Percentiles rank a stretch among this genome's conserved stretches.
Conservation (phyloP, 2,797 vertebrate species). For the Botia kubotai region DNA sequence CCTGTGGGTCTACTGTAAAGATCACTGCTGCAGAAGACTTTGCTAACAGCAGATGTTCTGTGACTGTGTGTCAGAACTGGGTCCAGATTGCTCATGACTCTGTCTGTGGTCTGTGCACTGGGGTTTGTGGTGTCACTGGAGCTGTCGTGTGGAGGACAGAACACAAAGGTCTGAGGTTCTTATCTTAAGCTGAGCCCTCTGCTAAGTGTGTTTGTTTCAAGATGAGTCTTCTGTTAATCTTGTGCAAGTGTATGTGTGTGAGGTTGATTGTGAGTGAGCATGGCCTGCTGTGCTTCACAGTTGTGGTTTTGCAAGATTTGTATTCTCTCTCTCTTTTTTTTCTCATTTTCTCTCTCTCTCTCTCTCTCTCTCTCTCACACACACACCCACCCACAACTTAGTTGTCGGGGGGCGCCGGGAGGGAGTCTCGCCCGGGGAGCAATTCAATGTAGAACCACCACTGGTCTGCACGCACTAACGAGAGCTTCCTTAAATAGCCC, state of each 20-base stretch:
- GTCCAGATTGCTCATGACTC: constrained; percentile 1
- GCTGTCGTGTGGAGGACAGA: background rate
- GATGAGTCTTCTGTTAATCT: constrained; percentile 30
- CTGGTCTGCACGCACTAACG: constrained; percentile 1
- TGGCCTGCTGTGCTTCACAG: constrained; percentile 40
- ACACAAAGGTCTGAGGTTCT: constrained; percentile 20
- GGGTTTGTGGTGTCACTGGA: constrained; percentile 29
- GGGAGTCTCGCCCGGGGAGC: too few relatives aligned
- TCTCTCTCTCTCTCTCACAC: too few relatives aligned
- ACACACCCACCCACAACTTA: too few relatives aligned
- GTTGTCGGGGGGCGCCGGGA: too few relatives aligned
- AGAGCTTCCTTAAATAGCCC: constrained; percentile 32
- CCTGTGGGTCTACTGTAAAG: background rate
- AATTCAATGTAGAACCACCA: too few relatives aligned
- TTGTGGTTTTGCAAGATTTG: constrained; percentile 26
- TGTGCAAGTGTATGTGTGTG: constrained; percentile 13
- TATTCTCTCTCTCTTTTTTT: constrained; percentile 8
- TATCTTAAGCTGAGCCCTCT: constrained; percentile 36
- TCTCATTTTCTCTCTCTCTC: too few relatives aligned
- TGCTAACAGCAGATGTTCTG: constrained; percentile 15
- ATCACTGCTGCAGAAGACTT: background rate
- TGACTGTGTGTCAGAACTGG: background rate
- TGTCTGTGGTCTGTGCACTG: background rate
- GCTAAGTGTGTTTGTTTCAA: constrained; percentile 35
- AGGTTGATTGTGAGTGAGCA: constrained; percentile 26